Conservation (phyloP, 2,888 invertebrate species). For the Gymnocheta viridis region DNA sequence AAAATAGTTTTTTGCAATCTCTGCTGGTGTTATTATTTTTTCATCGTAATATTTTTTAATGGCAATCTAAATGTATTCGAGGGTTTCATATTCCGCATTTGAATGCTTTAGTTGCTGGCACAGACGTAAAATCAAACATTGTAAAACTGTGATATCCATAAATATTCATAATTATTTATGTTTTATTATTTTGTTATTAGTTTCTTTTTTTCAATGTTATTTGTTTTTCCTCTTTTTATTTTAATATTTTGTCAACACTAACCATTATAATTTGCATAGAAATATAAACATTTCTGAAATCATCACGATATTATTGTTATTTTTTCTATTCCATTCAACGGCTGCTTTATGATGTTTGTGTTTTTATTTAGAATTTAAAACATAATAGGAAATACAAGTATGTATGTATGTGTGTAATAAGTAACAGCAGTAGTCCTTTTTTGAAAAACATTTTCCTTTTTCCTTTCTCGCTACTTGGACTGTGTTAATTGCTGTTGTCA, state of each 20-base stretch:
- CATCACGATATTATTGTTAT: conserved; percentile 29
- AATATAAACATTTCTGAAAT: conserved; percentile 34
- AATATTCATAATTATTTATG: conserved; percentile 11
- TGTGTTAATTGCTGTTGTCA: conserved; percentile 60
- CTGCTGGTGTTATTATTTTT: background rate
- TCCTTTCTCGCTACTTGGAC: background rate
- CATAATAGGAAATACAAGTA: conserved; percentile 1
- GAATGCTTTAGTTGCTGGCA: background rate
- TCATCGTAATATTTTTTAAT: conserved; percentile 15
- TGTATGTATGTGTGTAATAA: conserved; percentile 4
- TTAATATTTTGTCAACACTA: conserved; percentile 37
- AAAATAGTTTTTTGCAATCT: conserved; percentile 8
- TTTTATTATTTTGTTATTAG: conserved; percentile 9
- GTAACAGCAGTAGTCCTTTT: background rate
- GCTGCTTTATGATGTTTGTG: conserved; percentile 8
- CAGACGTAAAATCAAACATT: background rate
- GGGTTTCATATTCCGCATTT: background rate
- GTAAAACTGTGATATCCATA: conserved; percentile 5
- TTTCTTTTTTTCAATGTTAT: conserved; percentile 11
- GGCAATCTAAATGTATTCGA: background rate
- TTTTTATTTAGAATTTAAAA: background rate
- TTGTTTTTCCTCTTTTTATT: conserved; percentile 22
- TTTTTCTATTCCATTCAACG: conserved; percentile 9
- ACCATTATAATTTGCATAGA: conserved; percentile 56
- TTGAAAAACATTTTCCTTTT: background rate